phyloP scores from a whole-genome alignment of 1,140 invertebrate genomes.

The Diorhabda carinulata region DNA sequence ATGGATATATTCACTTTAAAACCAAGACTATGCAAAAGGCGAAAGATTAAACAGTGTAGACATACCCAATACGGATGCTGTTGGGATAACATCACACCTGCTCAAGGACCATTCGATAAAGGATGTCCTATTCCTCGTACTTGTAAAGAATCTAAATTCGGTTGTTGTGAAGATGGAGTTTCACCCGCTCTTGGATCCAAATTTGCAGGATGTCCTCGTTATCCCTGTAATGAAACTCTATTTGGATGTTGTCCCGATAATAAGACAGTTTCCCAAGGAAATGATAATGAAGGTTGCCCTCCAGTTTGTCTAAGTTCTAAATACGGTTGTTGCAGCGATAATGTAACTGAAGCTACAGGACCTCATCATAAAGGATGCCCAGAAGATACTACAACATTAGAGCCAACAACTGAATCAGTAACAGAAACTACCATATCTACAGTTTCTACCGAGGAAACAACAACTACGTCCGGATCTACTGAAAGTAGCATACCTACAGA shows the following conservation, averaged over 20 bases:
- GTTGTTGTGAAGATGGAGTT: slow-evolving; percentile 86
- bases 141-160: slow-evolving; percentile 75
- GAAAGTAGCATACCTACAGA: slow-evolving; percentile 35
- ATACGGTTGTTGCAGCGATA: slow-evolving; percentile 78
- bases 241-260: slow-evolving; percentile 86
- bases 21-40: slow-evolving; percentile 59
- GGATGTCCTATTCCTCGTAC: slow-evolving; percentile 71
- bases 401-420: slow-evolving; percentile 44
- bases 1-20: slow-evolving; percentile 52
- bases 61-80: slow-evolving; percentile 83
- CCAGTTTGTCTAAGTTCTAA: slow-evolving; percentile 60
- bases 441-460: slow-evolving; percentile 3
- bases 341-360: slow-evolving; percentile 64
- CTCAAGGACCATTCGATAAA: slow-evolving; percentile 80
- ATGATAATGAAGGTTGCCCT: slow-evolving; percentile 78
- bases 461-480: slow-evolving; percentile 2
- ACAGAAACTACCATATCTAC: neutral
- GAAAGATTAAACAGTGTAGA: slow-evolving; percentile 61
- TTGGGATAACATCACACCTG: slow-evolving; percentile 75
- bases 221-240: slow-evolving; percentile 70
- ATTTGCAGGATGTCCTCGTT: slow-evolving; percentile 70
- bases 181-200: slow-evolving; percentile 70
- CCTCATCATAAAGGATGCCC: slow-evolving; percentile 62
- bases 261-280: slow-evolving; percentile 72
- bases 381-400: slow-evolving; percentile 25